Evolutionary conservation across 2,888 invertebrate species (phyloP).

Genomic region (Himalopsyche kuldschensis): DNA sequence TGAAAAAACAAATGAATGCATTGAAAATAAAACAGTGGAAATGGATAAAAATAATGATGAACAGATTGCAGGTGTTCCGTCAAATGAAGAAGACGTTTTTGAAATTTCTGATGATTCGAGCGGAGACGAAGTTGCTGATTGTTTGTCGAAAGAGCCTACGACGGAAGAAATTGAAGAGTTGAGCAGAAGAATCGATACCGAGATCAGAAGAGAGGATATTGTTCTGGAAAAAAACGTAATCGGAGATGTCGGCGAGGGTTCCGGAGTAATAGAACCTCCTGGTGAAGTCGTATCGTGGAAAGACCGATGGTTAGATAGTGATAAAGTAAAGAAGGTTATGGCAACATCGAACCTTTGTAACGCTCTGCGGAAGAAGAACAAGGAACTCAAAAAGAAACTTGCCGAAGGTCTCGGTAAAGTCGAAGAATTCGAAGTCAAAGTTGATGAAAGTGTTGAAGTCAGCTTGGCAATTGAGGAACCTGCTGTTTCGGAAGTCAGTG

Average conservation of each 20-base stretch:
- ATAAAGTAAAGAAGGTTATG: slow-evolving; percentile 62
- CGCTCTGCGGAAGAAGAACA: slow-evolving; percentile 63
- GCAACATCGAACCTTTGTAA: slow-evolving; percentile 61
- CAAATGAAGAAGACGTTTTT: slow-evolving; percentile 8
- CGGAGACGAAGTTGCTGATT: slow-evolving; percentile 47
- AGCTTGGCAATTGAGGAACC: background rate
- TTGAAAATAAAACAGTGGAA: background rate
- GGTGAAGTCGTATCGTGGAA: slow-evolving; percentile 57
- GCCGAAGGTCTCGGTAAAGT: slow-evolving; percentile 44
- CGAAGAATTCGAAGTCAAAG: background rate
- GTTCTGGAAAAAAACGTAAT: slow-evolving; percentile 46
- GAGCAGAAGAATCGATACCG: slow-evolving; percentile 54
- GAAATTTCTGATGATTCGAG: slow-evolving; percentile 48
- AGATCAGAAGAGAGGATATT: slow-evolving; percentile 50
- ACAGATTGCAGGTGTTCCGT: slow-evolving; percentile 14
- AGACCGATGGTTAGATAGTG: slow-evolving; percentile 61
- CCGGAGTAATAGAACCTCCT: slow-evolving; percentile 17
- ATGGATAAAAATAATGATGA: slow-evolving; percentile 28
- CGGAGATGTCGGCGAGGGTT: slow-evolving; percentile 20
- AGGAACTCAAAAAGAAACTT: slow-evolving; percentile 52
- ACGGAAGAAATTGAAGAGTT: slow-evolving; percentile 53
- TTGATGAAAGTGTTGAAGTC: background rate
- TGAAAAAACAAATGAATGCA: background rate
- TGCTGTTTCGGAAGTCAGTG: background rate
- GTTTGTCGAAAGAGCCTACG: slow-evolving; percentile 54